These are phyloP conservation scores for roundworm (Caenorhabditis elegans) DNA, from an alignment of 1,140 invertebrate species.

Conservation along the genomic window DNA sequence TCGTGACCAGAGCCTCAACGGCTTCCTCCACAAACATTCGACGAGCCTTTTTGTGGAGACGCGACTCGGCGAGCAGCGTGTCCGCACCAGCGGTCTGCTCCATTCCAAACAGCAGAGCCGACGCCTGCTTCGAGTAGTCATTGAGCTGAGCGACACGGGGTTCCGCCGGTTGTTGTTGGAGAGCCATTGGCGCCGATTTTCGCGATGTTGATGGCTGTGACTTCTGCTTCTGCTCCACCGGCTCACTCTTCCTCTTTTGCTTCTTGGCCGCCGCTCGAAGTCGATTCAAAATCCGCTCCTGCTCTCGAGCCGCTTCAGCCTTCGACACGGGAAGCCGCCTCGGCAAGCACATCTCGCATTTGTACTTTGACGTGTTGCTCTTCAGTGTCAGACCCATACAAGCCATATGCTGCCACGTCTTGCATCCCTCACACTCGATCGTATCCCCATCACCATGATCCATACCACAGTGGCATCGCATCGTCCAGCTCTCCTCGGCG, in stretches of 20 bases:
- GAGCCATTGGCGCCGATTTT: not conserved
- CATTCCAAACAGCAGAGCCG: not conserved
- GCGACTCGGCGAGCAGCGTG: not conserved
- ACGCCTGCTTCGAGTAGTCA: not conserved
- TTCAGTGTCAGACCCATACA: not conserved
- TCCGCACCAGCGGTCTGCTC: not conserved
- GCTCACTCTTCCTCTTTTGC: not conserved
- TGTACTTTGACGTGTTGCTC: not conserved
- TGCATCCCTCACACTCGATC: not conserved
- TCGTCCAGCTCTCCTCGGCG: not conserved
- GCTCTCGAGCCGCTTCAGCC: not conserved
- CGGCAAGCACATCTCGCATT: not conserved
- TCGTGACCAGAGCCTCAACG: not conserved
- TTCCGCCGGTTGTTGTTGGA: not conserved
- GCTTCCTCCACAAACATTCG: not conserved
- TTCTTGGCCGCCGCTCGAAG: not conserved
- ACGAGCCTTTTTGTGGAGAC: not conserved
- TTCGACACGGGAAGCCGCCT: not conserved
- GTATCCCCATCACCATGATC: not conserved
- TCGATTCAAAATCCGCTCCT: not conserved
- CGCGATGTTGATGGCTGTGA: not conserved
- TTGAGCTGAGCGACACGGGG: not conserved
- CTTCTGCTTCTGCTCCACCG: not conserved
- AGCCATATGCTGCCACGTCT: not conserved
- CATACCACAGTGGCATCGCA: constrained; percentile 3